Evolutionary conservation across 2,797 vertebrate species (phyloP).

Genomic region (Helostoma temminkii): DNA sequence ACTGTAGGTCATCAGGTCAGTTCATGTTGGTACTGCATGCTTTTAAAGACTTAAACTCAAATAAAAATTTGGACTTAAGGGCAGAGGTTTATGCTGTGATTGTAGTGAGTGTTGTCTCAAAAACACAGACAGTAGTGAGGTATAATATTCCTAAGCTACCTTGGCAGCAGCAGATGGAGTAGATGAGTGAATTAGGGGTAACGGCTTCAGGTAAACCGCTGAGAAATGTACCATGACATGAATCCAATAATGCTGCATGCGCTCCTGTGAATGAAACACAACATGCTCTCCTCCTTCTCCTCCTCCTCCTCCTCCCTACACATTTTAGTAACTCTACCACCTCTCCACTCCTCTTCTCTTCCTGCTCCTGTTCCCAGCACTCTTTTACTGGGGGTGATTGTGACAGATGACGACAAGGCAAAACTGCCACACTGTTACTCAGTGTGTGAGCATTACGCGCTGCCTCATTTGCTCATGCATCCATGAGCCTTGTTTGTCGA

Average conservation of each 20-base stretch:
- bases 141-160: background rate
- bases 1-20: too few species aligned
- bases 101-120: background rate
- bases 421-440: slow-evolving; percentile 7
- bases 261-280: slow-evolving; percentile 31
- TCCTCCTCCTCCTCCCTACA: background rate
- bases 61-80: background rate
- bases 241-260: slow-evolving; percentile 30
- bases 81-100: background rate
- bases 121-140: background rate
- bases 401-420: slow-evolving; percentile 21
- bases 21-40: background rate
- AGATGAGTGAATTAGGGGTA: slow-evolving; percentile 12
- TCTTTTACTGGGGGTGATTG: slow-evolving; percentile 11
- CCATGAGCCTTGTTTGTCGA: background rate
- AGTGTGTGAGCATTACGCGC: background rate
- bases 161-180: background rate
- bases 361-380: background rate
- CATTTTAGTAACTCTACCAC: background rate
- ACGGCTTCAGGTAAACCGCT: slow-evolving; percentile 27
- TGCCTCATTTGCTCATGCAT: background rate
- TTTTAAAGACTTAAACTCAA: background rate
- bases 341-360: slow-evolving; percentile 9
- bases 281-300: slow-evolving; percentile 1
- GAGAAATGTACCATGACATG: slow-evolving; percentile 21